phyloP scores from a whole-genome alignment of 2,888 invertebrate species.

The Hydrotaea diabolus region DNA sequence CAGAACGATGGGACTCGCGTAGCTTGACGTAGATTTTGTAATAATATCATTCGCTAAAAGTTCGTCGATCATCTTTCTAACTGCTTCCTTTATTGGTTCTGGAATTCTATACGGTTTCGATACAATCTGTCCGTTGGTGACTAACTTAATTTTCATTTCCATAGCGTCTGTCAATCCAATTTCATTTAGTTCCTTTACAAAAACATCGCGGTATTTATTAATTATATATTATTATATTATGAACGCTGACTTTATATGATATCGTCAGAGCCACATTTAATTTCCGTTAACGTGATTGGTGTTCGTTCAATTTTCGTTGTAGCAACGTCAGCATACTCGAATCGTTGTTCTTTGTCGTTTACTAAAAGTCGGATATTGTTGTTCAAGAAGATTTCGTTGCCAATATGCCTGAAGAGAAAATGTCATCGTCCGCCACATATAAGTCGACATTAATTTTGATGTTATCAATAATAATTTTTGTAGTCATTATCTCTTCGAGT shows the following conservation, averaged over 20 bases:
- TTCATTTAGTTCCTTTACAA: slow-evolving; percentile 39
- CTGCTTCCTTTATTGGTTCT: slow-evolving; percentile 45
- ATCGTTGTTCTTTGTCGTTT: not conserved
- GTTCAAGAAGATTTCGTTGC: slow-evolving; percentile 48
- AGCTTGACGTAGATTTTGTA: slow-evolving; percentile 54
- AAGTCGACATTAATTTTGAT: not conserved
- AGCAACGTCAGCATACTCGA: not conserved
- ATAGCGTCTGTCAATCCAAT: slow-evolving; percentile 50
- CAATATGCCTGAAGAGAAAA: slow-evolving; percentile 18
- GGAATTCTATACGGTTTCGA: slow-evolving; percentile 45
- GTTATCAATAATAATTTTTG: slow-evolving; percentile 45
- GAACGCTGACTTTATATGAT: not conserved
- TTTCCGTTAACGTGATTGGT: not conserved
- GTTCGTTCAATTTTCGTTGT: not conserved
- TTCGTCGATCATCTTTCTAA: slow-evolving; percentile 53
- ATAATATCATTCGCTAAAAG: slow-evolving; percentile 59
- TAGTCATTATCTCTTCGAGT: slow-evolving; percentile 36
- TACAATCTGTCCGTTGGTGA: not conserved
- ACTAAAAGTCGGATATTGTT: slow-evolving; percentile 3
- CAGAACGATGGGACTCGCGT: slow-evolving; percentile 55
- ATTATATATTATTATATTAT: slow-evolving; percentile 25
- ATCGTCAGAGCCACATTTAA: not conserved
- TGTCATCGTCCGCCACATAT: slow-evolving; percentile 27
- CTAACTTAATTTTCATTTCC: slow-evolving; percentile 56
- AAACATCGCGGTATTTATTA: slow-evolving; percentile 42